These are phyloP conservation scores for Cremastinae sp. DNA, from an alignment of 2,888 invertebrate species.

Conservation along the genomic window DNA sequence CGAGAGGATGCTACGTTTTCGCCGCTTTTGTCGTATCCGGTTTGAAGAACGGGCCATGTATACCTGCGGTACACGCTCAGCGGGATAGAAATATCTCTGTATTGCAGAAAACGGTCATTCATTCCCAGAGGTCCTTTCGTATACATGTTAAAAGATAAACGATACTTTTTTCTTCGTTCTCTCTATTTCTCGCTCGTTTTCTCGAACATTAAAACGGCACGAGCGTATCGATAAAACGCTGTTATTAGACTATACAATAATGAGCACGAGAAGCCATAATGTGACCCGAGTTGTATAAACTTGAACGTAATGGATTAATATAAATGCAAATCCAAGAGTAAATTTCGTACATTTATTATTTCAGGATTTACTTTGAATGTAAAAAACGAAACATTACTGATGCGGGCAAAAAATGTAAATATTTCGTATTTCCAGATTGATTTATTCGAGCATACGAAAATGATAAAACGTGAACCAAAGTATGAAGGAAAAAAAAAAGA, in stretches of 20 bases:
- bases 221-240: conserved; percentile 68
- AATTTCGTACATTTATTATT: no score
- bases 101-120: conserved; percentile 65
- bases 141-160: conserved; percentile 67
- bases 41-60: neutral
- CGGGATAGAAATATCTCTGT: conserved; percentile 10
- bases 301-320: neutral
- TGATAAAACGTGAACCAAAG: no score
- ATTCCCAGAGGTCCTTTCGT: conserved; percentile 66
- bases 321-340: neutral
- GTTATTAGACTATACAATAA: conserved; percentile 21
- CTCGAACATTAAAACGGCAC: conserved; percentile 2
- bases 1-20: conserved; percentile 36
- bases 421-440: no score
- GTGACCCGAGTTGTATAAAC: conserved; percentile 1
- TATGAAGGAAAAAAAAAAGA: no score
- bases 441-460: no score
- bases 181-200: conserved; percentile 22
- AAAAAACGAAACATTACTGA: no score
- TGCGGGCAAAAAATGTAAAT: no score
- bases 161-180: conserved; percentile 57
- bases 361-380: no score
- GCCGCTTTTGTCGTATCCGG: conserved; percentile 39
- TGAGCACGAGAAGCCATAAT: conserved; percentile 25
- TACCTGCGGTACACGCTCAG: conserved; percentile 53